Conservation (phyloP, 2,113 vertebrate species). For the Muscicapa adusta region DNA sequence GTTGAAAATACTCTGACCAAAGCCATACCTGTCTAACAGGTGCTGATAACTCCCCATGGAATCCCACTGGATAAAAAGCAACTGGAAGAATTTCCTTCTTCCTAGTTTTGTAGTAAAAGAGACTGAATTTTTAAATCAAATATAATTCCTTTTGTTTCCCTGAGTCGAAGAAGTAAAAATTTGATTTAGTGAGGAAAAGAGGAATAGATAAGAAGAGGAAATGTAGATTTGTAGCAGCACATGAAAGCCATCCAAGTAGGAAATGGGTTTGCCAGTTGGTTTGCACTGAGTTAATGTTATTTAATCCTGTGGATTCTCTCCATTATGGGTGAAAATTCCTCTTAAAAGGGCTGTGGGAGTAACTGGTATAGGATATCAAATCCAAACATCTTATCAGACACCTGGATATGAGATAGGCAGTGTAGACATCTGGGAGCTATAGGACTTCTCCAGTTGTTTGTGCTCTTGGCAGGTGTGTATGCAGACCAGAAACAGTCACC, state of each 20-base stretch:
- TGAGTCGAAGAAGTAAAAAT: background rate
- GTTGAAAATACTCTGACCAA: background rate
- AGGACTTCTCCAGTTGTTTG: background rate
- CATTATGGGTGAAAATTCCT: accelerated
- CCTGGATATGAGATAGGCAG: background rate
- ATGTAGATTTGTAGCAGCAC: background rate
- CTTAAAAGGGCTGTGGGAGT: background rate
- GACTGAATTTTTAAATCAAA: background rate
- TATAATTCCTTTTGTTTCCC: background rate
- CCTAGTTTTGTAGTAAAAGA: background rate
- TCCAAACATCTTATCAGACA: background rate
- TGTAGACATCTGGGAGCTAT: background rate
- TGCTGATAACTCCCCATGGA: background rate
- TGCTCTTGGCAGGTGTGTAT: background rate
- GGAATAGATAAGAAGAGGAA: background rate
- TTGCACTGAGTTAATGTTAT: background rate
- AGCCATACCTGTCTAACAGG: background rate
- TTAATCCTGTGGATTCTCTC: background rate
- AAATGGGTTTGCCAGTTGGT: background rate
- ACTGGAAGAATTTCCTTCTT: background rate
- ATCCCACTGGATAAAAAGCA: background rate
- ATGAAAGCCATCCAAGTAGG: accelerated
- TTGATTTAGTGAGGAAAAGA: background rate
- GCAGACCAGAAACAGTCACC: background rate
- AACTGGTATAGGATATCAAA: background rate